Base-by-base conservation (phyloP, 2,113 vertebrate genomes). In the Anhinga anhinga region DNA sequence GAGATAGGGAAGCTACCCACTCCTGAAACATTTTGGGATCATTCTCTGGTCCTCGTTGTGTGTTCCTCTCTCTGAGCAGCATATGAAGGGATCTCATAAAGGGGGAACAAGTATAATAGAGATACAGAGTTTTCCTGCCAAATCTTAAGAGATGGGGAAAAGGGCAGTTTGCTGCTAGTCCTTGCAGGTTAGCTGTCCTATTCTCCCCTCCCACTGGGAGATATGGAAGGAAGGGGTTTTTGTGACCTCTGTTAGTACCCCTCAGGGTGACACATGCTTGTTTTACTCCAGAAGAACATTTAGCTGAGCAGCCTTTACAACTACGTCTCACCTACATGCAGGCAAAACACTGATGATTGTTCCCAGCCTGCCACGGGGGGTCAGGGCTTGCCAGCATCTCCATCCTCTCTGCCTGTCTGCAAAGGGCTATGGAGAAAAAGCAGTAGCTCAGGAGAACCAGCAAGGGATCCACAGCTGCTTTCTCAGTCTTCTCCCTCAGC, bases 41-140 rank as follows among this genome's bases (percentile, higher is more conserved):
- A 34, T 7, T 21, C 23, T 21, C 32, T 56, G 5, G 5, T 52
- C 25, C 34, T 65, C 0, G 0, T 18, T 62, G 8, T 3, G 4
- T 49, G 42, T 36, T 53, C 4, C 30, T 44, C 26, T 82, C 52
- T 52, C 40, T 45, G 29, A 93, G 42, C 9, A 81, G 13, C 18
- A 20, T 40, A 22, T 30, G 13, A 72, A 73, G 21, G 20, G 53
- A 52, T 77, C 30, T 94, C 21, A 23, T 34, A 50, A n/a, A 59
- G 30, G 19, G 34, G 8, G 13, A 93, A 42, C 3, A 79, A 62
- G 30, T 16, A 7, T 40, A 56, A 52, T 2, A 55, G 26, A 83
- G 3, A 10, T 32, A 40, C 23, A 69, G 45, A 40, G 21, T 3
- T 66, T 62, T 58, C 61, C 36, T 82, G 30, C 10, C 26, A 53